A percentile compares a stretch with the other conserved stretches of the same genome.
Conservation (phyloP, 2,888 invertebrate genomes). For the Lysandra coridon region DNA sequence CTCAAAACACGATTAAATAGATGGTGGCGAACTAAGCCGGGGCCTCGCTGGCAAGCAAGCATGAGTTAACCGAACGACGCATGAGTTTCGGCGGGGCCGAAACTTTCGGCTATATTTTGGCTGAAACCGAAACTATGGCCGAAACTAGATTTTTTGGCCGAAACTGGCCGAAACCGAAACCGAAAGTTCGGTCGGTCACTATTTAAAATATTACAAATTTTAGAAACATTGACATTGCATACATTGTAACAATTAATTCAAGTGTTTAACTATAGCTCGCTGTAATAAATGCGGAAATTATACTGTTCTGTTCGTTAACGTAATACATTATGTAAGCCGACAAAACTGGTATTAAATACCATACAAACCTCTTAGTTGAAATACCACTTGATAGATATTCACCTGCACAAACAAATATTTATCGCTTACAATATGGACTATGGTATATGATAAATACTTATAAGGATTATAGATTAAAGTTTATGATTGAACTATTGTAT, state of each 20-base stretch:
- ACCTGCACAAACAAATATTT: background rate
- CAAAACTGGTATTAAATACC: constrained; percentile 14
- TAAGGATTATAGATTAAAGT: background rate
- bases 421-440: too few relatives aligned
- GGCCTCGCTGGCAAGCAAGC: too few relatives aligned
- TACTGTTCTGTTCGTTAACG: constrained; percentile 4
- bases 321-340: constrained; percentile 44
- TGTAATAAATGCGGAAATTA: constrained; percentile 34
- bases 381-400: background rate
- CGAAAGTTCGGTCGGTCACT: too few relatives aligned
- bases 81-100: too few relatives aligned
- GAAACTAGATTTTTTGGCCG: too few relatives aligned
- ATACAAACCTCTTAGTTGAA: constrained; percentile 10
- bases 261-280: constrained; percentile 1
- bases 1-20: too few relatives aligned
- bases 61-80: too few relatives aligned
- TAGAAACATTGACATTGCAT: background rate
- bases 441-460: background rate
- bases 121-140: too few relatives aligned
- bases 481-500: background rate
- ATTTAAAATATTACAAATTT: background rate
- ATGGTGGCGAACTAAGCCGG: too few relatives aligned
- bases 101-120: too few relatives aligned
- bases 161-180: too few relatives aligned
- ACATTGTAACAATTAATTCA: background rate